Conservation (phyloP, 2,797 vertebrate genomes). For the Sebastiscus albofasciatus region DNA sequence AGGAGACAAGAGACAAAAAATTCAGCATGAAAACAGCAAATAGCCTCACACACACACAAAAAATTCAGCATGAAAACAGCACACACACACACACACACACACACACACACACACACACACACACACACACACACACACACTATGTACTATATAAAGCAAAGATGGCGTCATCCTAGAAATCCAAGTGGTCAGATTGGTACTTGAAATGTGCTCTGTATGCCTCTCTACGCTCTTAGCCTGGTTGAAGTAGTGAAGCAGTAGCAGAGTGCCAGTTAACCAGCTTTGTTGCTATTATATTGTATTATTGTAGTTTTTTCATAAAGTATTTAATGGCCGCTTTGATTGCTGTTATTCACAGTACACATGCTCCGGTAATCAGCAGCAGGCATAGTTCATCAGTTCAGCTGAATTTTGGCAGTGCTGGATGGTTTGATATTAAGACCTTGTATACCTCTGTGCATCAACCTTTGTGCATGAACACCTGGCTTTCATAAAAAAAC, state of each 20-base stretch:
- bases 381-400: background rate
- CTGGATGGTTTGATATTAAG: background rate
- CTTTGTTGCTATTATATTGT: background rate
- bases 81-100: background rate
- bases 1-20: background rate
- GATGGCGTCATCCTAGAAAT: background rate
- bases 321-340: constrained; percentile 1
- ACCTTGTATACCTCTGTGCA: background rate
- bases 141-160: background rate
- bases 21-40: background rate
- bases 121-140: background rate
- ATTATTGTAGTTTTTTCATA: background rate
- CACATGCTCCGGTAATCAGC: background rate
- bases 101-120: background rate
- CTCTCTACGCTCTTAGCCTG: background rate
- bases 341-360: background rate
- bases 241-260: background rate
- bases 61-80: no score
- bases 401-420: background rate
- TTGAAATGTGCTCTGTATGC: constrained; percentile 21
- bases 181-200: constrained; percentile 25
- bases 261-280: background rate
- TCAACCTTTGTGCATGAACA: background rate
- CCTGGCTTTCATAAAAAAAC: background rate
- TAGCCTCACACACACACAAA: background rate